Conservation (phyloP, 2,113 vertebrate species). For the Chrysochloris asiatica region DNA sequence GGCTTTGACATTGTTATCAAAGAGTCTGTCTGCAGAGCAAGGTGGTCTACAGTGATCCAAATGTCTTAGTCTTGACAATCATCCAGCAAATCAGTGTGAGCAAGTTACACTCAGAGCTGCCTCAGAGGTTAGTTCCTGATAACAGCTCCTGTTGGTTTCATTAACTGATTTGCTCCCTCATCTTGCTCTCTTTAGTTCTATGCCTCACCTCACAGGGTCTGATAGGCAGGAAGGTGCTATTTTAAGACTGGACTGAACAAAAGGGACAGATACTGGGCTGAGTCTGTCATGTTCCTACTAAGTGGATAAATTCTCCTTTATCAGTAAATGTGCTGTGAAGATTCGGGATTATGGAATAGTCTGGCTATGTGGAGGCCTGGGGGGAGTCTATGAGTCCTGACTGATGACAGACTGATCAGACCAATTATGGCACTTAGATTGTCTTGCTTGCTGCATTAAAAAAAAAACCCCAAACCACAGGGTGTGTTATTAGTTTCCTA, state of each 20-base stretch:
- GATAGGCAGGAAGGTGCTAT: neutral
- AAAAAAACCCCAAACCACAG: neutral
- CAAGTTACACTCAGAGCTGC: neutral
- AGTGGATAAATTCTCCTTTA: neutral
- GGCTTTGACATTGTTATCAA: neutral
- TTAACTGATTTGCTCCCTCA: neutral
- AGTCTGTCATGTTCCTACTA: neutral
- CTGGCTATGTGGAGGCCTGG: neutral
- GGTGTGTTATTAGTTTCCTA: neutral
- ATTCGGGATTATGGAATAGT: neutral
- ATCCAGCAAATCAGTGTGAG: neutral
- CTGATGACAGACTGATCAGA: neutral
- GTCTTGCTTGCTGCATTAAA: neutral
- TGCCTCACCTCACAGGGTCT: neutral
- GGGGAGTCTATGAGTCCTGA: neutral
- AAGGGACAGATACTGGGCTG: neutral
- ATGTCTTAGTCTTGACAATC: neutral
- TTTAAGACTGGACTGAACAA: neutral
- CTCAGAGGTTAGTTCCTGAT: neutral
- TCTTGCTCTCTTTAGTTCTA: neutral
- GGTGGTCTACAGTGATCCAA: neutral
- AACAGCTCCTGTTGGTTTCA: neutral
- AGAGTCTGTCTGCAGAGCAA: neutral
- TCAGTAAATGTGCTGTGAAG: neutral
- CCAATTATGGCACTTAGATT: neutral